These are phyloP conservation scores for Sebastes dallii DNA, from an alignment of 2,797 vertebrate genomes.

Conservation along the genomic window DNA sequence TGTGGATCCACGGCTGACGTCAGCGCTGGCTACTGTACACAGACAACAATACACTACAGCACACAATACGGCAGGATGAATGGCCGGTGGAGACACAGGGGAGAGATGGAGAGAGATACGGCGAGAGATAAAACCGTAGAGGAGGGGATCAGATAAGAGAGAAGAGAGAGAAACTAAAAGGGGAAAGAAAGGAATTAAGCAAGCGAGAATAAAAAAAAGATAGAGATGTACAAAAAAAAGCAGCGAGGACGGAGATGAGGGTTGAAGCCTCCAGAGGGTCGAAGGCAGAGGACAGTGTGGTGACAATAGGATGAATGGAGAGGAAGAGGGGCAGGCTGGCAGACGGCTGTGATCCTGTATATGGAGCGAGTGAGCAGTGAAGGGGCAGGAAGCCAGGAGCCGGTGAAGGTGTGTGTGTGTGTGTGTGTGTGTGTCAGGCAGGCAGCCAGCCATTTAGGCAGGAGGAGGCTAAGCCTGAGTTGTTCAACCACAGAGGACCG, in stretches of 20 bases:
- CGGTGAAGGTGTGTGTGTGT: constrained; percentile 1
- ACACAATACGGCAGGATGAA: constrained; percentile 43
- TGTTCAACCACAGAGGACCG: constrained; percentile 49
- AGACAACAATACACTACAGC: constrained; percentile 37
- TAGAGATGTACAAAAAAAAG: constrained; percentile 42
- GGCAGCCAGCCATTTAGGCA: constrained; percentile 59
- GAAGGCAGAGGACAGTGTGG: constrained; percentile 45
- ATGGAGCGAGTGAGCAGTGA: constrained; percentile 32
- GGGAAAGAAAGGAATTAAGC: constrained; percentile 14
- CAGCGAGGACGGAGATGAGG: constrained; percentile 32
- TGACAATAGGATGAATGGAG: constrained; percentile 65
- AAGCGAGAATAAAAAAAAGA: constrained; percentile 26
- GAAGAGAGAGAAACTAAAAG: neutral
- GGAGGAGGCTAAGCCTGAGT: constrained; percentile 53
- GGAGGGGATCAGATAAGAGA: constrained; percentile 19
- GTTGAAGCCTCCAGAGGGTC: constrained; percentile 38
- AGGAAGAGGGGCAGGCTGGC: constrained; percentile 57
- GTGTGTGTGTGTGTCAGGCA: constrained; percentile 38
- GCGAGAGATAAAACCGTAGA: constrained; percentile 12
- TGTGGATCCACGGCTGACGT: constrained; percentile 53
- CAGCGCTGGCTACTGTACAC: constrained; percentile 61
- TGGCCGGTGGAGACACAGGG: constrained; percentile 12
- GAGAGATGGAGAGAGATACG: constrained; percentile 36
- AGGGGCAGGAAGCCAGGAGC: constrained; percentile 10
- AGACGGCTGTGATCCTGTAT: constrained; percentile 63